phyloP scores from a whole-genome alignment of 2,797 vertebrate genomes.

The Nannoperca australis region DNA sequence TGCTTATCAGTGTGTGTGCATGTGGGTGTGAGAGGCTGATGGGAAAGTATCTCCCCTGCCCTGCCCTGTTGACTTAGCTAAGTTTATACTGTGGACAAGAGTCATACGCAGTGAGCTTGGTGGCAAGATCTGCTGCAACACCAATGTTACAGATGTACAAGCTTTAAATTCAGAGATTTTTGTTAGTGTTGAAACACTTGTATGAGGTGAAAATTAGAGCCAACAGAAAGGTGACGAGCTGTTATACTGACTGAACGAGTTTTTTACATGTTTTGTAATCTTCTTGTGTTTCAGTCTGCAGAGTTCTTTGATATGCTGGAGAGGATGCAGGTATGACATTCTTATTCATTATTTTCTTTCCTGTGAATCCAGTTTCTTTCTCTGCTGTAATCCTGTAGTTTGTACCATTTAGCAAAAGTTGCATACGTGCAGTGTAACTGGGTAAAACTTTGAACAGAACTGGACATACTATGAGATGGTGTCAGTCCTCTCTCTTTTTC shows the following conservation, averaged over 20 bases:
- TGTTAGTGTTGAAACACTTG: conserved; percentile 20
- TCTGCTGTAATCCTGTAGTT: not conserved
- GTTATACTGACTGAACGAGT: not conserved
- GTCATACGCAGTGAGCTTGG: not conserved
- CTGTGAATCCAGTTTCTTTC: not conserved
- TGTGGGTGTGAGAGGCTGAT: conserved; percentile 54
- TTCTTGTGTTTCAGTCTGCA: conserved; percentile 89
- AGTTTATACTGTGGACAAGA: conserved; percentile 22
- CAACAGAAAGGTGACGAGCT: not conserved
- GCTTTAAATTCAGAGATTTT: conserved; percentile 24
- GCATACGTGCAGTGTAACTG: not conserved
- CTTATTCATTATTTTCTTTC: not conserved
- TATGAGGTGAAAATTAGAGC: conserved; percentile 33
- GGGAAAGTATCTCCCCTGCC: conserved; percentile 14
- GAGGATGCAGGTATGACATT: conserved; percentile 94
- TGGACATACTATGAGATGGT: not conserved
- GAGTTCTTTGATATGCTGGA: conserved; percentile 99
- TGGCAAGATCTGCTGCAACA: conserved; percentile 15
- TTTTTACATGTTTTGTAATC: conserved; percentile 13
- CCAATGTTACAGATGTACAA: conserved; percentile 7
- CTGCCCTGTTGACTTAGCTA: conserved; percentile 46
- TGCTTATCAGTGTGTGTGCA: conserved; percentile 62
- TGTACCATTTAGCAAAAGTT: not conserved
- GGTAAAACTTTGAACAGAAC: not conserved
- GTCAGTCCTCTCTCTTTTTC: conserved; percentile 12